A percentile compares a stretch with the other conserved stretches of the same genome.
Conservation (phyloP, 2,113 vertebrate genomes). For the Urocynchramus pylzowi region DNA sequence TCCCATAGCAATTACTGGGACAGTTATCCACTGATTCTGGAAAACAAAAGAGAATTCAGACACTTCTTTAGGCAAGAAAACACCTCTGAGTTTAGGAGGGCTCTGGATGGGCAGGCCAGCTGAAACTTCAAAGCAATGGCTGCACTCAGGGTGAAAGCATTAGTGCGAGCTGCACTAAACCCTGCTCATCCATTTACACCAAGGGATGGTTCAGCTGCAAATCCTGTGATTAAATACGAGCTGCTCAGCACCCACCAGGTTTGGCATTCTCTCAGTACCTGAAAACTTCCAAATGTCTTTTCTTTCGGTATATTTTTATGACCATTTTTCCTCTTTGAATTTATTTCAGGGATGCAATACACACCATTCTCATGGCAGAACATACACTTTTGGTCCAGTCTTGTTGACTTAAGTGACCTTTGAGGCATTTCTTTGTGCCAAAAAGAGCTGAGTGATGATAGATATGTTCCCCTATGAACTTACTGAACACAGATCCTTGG, state of each 20-base stretch:
- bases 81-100: background rate
- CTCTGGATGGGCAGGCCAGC: background rate
- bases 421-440: background rate
- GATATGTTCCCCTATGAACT: background rate
- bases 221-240: background rate
- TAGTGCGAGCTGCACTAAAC: background rate
- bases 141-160: background rate
- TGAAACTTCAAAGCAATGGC: background rate
- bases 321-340: background rate
- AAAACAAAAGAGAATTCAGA: constrained; percentile 1
- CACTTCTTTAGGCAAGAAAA: background rate
- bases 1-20: constrained; percentile 97
- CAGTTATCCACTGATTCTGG: constrained; percentile 94
- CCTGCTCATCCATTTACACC: background rate
- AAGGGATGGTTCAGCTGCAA: background rate
- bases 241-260: background rate
- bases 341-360: background rate
- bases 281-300: background rate
- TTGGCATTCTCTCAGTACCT: background rate
- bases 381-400: rapidly evolving
- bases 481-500: background rate
- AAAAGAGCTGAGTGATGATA: background rate
- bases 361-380: background rate
- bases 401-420: background rate
- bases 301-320: background rate